Evolutionary conservation across 2,797 vertebrate species (phyloP).

Genomic region (Acestrorhynchus altus): DNA sequence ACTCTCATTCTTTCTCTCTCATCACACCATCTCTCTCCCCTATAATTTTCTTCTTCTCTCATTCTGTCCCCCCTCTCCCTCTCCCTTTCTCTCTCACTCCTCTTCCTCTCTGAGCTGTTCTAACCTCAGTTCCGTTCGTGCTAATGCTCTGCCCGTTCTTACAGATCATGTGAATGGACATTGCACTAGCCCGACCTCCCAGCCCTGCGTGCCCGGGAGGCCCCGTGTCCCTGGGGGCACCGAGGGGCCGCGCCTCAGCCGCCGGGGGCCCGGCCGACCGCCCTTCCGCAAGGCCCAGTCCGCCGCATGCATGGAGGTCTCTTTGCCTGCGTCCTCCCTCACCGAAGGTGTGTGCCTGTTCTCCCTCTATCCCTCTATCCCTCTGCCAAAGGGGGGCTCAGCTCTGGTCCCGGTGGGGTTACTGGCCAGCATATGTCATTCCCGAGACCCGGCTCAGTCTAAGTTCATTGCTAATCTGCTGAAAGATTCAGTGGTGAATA

Average conservation of each 20-base stretch:
- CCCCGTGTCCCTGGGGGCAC: slow-evolving; percentile 87
- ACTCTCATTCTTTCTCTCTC: neutral
- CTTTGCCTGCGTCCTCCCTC: slow-evolving; percentile 91
- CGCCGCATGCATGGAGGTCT: slow-evolving; percentile 99
- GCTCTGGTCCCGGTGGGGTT: neutral
- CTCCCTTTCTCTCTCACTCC: slow-evolving; percentile 41
- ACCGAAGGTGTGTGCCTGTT: slow-evolving; percentile 93
- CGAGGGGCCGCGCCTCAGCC: slow-evolving; percentile 90
- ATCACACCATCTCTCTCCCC: neutral
- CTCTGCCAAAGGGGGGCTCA: slow-evolving; percentile 42
- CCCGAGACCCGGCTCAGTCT: neutral
- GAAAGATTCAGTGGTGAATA: too few relatives aligned
- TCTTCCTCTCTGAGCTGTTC: slow-evolving; percentile 30
- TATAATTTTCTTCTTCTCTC: slow-evolving; percentile 40
- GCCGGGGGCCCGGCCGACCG: slow-evolving; percentile 92
- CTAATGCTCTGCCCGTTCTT: slow-evolving; percentile 82
- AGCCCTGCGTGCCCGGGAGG: slow-evolving; percentile 90
- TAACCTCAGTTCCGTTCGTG: slow-evolving; percentile 63
- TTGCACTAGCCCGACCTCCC: slow-evolving; percentile 95
- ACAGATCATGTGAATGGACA: slow-evolving; percentile 98
- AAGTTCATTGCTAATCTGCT: too few relatives aligned
- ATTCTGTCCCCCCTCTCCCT: slow-evolving; percentile 49
- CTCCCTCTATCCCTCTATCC: slow-evolving; percentile 53
- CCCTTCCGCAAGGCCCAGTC: slow-evolving; percentile 99
- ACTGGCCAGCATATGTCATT: neutral